Evolutionary conservation across 2,888 invertebrate genomes (phyloP).

Genomic region (Iphiclides podalirius): DNA sequence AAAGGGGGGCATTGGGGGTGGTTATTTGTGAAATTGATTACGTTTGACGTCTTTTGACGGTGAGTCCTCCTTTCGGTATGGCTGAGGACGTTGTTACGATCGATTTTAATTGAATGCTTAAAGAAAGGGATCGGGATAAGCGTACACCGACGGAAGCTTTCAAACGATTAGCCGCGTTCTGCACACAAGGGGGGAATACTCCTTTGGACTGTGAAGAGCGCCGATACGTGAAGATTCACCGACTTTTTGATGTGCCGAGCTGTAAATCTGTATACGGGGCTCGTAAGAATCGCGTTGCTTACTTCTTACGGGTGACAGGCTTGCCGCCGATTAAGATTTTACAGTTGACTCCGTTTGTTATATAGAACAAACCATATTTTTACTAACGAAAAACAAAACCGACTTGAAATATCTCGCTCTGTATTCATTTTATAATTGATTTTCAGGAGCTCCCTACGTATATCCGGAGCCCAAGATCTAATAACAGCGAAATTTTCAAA

Average conservation of each 20-base stretch:
- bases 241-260: neutral
- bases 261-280: too few species aligned
- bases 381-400: too few species aligned
- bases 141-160: constrained; percentile 48
- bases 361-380: too few species aligned
- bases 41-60: constrained; percentile 69
- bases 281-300: too few species aligned
- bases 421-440: too few species aligned
- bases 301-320: too few species aligned
- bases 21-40: constrained; percentile 78
- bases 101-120: constrained; percentile 70
- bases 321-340: too few species aligned
- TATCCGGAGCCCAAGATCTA: too few species aligned
- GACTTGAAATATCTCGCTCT: too few species aligned
- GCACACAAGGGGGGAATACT: constrained; percentile 46
- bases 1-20: constrained; percentile 42
- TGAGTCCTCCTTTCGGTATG: constrained; percentile 43
- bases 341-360: too few species aligned
- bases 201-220: neutral
- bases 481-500: too few species aligned
- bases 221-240: neutral
- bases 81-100: constrained; percentile 50
- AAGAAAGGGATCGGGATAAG: constrained; percentile 41
- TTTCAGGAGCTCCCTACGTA: too few species aligned
- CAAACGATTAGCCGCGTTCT: constrained; percentile 51